Conservation (phyloP, 2,888 invertebrate genomes). For the Apomyelois bistriatella region DNA sequence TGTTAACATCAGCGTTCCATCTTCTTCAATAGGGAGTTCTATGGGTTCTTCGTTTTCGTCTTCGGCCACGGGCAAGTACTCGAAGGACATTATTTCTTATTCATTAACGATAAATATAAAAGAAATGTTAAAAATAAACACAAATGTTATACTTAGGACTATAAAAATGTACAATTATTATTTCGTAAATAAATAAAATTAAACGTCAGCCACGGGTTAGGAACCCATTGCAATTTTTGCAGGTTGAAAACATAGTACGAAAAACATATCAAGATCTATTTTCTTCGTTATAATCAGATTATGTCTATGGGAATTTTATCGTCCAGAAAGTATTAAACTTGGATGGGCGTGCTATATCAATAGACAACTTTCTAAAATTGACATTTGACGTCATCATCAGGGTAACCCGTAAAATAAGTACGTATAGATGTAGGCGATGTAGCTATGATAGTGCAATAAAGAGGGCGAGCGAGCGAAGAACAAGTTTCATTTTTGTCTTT, state of each 20-base stretch:
- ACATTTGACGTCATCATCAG: constrained; percentile 39
- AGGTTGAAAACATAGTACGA: constrained; percentile 72
- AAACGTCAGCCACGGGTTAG: constrained; percentile 77
- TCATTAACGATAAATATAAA: constrained; percentile 68
- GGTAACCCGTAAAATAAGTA: no score
- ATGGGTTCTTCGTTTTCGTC: constrained; percentile 98
- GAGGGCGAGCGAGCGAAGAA: no score
- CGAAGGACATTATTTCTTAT: constrained; percentile 78
- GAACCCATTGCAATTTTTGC: constrained; percentile 75
- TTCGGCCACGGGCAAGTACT: constrained; percentile 95
- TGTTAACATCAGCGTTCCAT: constrained; percentile 94
- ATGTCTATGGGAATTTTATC: constrained; percentile 29
- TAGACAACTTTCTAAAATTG: constrained; percentile 73
- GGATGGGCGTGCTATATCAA: constrained; percentile 40
- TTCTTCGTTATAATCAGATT: constrained; percentile 31
- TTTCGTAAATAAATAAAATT: constrained; percentile 75
- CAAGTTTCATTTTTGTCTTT: no score
- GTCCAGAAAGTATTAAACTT: constrained; percentile 49
- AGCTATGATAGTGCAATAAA: no score
- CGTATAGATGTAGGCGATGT: no score
- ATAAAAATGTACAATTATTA: constrained; percentile 73
- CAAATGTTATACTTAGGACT: constrained; percentile 68
- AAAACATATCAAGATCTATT: constrained; percentile 44
- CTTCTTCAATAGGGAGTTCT: constrained; percentile 97
- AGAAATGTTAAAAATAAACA: constrained; percentile 67